Conservation (phyloP, 2,888 invertebrate species). For the Timema podura region DNA sequence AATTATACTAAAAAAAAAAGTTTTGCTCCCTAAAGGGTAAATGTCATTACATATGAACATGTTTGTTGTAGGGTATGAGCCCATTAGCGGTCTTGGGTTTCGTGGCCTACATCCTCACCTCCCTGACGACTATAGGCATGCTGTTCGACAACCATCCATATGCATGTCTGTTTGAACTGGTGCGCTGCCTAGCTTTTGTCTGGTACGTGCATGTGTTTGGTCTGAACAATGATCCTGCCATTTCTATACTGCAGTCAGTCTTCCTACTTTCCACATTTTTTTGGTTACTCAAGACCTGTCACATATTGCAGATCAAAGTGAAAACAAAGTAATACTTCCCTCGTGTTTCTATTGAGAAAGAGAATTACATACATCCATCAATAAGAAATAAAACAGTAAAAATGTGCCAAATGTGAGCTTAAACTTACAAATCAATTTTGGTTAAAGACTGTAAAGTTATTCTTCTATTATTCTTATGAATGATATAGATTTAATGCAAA, state of each 20-base stretch:
- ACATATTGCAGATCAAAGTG: slow-evolving; percentile 53
- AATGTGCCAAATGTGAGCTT: too few species aligned
- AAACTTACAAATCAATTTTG: too few species aligned
- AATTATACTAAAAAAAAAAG: too few species aligned
- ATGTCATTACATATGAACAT: too few species aligned
- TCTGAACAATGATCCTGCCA: slow-evolving; percentile 41
- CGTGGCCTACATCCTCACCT: slow-evolving; percentile 61
- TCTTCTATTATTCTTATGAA: too few species aligned
- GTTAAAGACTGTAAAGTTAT: too few species aligned
- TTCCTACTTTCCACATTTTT: slow-evolving; percentile 58
- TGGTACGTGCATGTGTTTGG: slow-evolving; percentile 40
- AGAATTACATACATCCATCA: too few species aligned
- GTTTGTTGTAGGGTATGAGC: slow-evolving; percentile 55
- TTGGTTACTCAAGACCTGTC: slow-evolving; percentile 59
- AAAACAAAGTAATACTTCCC: slow-evolving; percentile 34
- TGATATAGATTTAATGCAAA: too few species aligned
- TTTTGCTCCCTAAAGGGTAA: too few species aligned
- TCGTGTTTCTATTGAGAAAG: too few species aligned
- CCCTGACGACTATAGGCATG: slow-evolving; percentile 66
- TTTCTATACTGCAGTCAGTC: slow-evolving; percentile 51
- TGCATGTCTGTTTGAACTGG: slow-evolving; percentile 59
- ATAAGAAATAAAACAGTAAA: too few species aligned
- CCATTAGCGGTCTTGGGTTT: slow-evolving; percentile 55
- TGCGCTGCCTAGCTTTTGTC: slow-evolving; percentile 61
- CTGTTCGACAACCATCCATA: slow-evolving; percentile 62